These are phyloP conservation scores for Periophthalmus modestus DNA, from an alignment of 2,113 vertebrate species.

Conservation along the genomic window DNA sequence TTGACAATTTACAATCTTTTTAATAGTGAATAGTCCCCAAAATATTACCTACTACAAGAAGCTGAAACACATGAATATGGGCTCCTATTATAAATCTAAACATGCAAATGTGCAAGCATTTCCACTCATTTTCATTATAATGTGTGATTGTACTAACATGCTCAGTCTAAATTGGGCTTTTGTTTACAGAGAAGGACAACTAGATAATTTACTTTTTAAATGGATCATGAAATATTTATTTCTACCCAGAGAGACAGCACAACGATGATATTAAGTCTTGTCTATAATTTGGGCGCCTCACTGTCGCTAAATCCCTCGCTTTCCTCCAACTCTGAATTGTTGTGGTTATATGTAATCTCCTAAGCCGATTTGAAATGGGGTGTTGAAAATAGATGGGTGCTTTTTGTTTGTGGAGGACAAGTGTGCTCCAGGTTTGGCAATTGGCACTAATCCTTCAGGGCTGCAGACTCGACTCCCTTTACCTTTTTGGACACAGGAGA, in stretches of 20 bases:
- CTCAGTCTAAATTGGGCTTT: conserved; percentile 8
- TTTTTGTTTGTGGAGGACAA: conserved; percentile 37
- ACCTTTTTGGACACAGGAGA: conserved; percentile 19
- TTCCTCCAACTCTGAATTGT: conserved; percentile 43
- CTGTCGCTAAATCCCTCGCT: conserved; percentile 19
- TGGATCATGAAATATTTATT: conserved; percentile 15
- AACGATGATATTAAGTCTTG: conserved; percentile 15
- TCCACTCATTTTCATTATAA: conserved; percentile 17
- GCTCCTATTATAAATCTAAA: neutral
- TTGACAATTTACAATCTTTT: too few relatives aligned
- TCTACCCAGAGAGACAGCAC: conserved; percentile 11
- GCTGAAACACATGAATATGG: neutral
- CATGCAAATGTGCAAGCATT: conserved; percentile 4
- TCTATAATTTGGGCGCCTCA: conserved; percentile 29
- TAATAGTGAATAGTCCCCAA: too few relatives aligned
- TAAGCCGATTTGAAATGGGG: conserved; percentile 55
- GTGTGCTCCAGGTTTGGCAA: conserved; percentile 48
- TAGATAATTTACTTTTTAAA: conserved; percentile 12
- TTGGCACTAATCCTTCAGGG: conserved; percentile 61
- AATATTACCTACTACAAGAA: too few relatives aligned
- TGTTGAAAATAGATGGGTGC: conserved; percentile 32
- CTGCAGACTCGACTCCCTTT: conserved; percentile 38
- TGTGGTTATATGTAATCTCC: conserved; percentile 61
- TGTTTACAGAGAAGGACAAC: conserved; percentile 25
- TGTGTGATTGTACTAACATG: conserved; percentile 11